Evolutionary conservation across 37 sponge, comb jelly and placozoan species (phyloP), one percentile per base, ranked within the genome.

Genomic region (Aplysina aerophoba): DNA sequence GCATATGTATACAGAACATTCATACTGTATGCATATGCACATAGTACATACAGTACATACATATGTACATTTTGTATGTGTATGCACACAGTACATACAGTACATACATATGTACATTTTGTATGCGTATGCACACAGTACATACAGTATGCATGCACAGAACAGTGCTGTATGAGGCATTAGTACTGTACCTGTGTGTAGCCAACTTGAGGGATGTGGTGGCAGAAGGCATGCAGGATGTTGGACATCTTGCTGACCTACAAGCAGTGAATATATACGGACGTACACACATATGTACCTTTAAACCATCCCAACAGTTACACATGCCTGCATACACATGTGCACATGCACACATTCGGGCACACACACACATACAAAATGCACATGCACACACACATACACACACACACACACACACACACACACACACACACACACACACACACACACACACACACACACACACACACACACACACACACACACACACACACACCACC

Each of bases 151-250:
- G 28, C 12, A 11, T 27, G 19, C 15, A 58, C 59, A 58, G 19
- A 58, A 58, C 15, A 58, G 15, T 58, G 19, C 15, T 58, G 19
- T 58, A 58, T 19, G 15, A 19, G 19, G 19, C 59, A 15, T 58
- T 20, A 58, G 15, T 58, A 20, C 59, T 27, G 27, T 90, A 86
- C 92, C 88, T 91, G 92, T 27, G 87, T 86, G 44, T 91, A 91
- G 25, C 92, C 92, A 64, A 91, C 65, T 1, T 91, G 81, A 33
- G 66, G 66, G 80, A 85, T 84, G 68, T 91, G 92, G 15, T 73
- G 40, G 19, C 83, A 80, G 83, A 71, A 89, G 21, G 89, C 86
- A 21, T 61, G 30, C n/a, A 88, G 75, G 1, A 92, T 85, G 25
- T 83, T 83, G 50, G 81, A 65, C 17, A 92, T 77, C 80, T 89